These are phyloP conservation scores for Zalophus californianus DNA, from an alignment of 2,797 vertebrate species.

Conservation along the genomic window DNA sequence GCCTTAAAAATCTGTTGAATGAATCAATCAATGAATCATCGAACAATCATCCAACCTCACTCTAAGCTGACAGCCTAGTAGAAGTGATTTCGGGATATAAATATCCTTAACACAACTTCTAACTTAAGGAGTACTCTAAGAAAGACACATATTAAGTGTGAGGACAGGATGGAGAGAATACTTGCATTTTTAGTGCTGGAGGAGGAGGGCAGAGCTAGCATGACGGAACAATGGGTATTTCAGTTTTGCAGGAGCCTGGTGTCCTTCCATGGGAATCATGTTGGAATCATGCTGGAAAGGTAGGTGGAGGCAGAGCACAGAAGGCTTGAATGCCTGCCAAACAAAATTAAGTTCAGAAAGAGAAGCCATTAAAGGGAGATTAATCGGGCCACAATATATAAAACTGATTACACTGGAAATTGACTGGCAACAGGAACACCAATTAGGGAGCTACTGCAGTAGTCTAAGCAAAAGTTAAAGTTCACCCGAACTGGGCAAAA, in stretches of 20 bases:
- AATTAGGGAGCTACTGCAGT: not conserved
- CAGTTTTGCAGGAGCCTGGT: not conserved
- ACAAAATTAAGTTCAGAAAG: conserved; percentile 4
- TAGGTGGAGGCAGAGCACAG: not conserved
- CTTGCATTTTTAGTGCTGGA: not conserved
- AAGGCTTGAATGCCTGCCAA: conserved; percentile 13
- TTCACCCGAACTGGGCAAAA: not conserved
- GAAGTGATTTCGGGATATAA: not conserved
- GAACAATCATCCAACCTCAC: not conserved
- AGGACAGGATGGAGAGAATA: not conserved
- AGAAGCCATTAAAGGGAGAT: not conserved
- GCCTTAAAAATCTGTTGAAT: not conserved
- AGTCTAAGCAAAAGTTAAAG: not conserved
- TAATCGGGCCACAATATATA: not conserved
- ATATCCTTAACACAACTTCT: not conserved
- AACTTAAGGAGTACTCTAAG: not conserved
- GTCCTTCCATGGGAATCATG: not conserved
- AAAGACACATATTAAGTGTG: not conserved
- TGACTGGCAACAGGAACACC: not conserved
- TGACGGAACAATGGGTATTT: not conserved
- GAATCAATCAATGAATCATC: not conserved
- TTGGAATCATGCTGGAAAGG: not conserved
- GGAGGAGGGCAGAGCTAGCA: not conserved
- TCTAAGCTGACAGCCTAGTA: not conserved
- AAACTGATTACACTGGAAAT: not conserved